Conservation (phyloP, 2,797 vertebrate genomes). For the Momotus momota region DNA sequence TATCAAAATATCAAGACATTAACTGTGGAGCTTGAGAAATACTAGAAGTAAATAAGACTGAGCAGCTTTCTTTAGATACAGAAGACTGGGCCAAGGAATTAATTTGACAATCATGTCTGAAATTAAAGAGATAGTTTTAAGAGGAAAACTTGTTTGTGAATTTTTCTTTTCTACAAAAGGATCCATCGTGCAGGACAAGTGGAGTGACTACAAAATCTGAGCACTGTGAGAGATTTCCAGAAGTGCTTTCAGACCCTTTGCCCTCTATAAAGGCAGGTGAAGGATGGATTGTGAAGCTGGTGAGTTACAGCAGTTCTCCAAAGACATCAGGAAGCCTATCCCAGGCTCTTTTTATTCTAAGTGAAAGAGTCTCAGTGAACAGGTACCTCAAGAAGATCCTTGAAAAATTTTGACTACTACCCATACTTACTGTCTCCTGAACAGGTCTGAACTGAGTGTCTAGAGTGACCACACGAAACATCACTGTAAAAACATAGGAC, state of each 20-base stretch:
- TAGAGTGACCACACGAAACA: constrained; percentile 66
- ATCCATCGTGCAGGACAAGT: neutral
- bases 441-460: constrained; percentile 67
- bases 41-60: neutral
- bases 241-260: neutral
- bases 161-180: neutral
- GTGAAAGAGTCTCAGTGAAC: neutral
- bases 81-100: neutral
- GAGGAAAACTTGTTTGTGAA: neutral
- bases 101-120: neutral
- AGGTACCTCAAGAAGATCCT: neutral
- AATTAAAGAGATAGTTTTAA: neutral
- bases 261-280: neutral
- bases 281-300: neutral
- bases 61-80: neutral
- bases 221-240: neutral
- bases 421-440: constrained; percentile 63
- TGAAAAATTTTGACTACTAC: neutral
- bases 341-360: neutral
- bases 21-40: neutral
- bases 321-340: neutral
- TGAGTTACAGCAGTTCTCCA: neutral
- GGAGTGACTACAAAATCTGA: neutral
- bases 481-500: constrained; percentile 33
- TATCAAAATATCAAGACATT: neutral